Evolutionary conservation across 2,888 invertebrate species (phyloP).

Genomic region (Xylocampa areola): DNA sequence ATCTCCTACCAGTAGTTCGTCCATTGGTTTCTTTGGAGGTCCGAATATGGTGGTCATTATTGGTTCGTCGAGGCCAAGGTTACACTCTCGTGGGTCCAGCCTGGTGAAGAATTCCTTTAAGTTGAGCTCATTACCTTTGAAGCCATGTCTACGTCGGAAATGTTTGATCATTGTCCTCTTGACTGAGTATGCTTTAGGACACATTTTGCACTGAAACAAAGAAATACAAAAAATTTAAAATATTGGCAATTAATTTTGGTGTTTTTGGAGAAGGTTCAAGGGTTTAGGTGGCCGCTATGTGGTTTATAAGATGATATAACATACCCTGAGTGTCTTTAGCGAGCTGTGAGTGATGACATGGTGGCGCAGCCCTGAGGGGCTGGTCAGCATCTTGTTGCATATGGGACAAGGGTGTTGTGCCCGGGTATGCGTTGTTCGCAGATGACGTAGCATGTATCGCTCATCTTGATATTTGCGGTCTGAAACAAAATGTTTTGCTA

Average conservation of each 20-base stretch:
- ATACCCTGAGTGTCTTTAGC: slow-evolving; percentile 80
- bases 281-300: too few species aligned
- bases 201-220: slow-evolving; percentile 84
- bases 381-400: slow-evolving; percentile 79
- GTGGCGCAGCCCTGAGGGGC: slow-evolving; percentile 75
- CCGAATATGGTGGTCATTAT: slow-evolving; percentile 81
- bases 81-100: slow-evolving; percentile 81
- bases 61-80: slow-evolving; percentile 78
- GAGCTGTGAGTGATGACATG: slow-evolving; percentile 87
- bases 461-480: slow-evolving; percentile 84
- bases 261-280: too few species aligned
- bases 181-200: slow-evolving; percentile 84
- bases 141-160: slow-evolving; percentile 81
- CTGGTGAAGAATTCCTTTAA: slow-evolving; percentile 74
- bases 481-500: slow-evolving; percentile 52
- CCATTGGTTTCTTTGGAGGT: slow-evolving; percentile 68
- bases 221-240: too few species aligned
- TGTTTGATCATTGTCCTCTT: slow-evolving; percentile 84
- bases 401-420: slow-evolving; percentile 82
- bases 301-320: too few species aligned
- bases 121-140: slow-evolving; percentile 69
- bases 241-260: too few species aligned
- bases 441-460: slow-evolving; percentile 87
- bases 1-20: slow-evolving; percentile 68
- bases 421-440: slow-evolving; percentile 83